Evolutionary conservation across 1,140 invertebrate genomes (phyloP).

Genomic region (Manduca sexta): DNA sequence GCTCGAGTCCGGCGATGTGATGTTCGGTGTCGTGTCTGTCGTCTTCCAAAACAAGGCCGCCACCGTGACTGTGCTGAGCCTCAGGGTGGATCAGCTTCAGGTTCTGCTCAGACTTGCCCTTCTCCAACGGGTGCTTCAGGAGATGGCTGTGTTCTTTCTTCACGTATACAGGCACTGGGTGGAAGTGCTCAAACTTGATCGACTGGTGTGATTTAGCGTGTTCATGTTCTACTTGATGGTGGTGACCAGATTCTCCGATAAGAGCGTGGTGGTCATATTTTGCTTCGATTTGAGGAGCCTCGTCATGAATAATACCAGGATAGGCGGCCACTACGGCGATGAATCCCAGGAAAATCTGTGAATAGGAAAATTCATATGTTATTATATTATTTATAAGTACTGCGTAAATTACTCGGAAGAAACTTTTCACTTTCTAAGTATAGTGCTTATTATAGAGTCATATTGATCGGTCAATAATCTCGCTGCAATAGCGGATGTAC

Average conservation of each 20-base stretch:
- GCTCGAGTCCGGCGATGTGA: constrained; percentile 48
- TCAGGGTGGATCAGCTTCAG: constrained; percentile 76
- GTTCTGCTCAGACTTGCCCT: constrained; percentile 75
- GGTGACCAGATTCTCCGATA: constrained; percentile 73
- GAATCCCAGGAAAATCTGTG: constrained; percentile 68
- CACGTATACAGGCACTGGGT: constrained; percentile 77
- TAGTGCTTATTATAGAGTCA: too few relatives aligned
- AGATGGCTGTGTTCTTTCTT: constrained; percentile 78
- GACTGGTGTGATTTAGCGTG: constrained; percentile 78
- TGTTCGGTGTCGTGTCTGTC: constrained; percentile 73
- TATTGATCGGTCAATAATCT: not conserved
- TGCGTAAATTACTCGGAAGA: too few relatives aligned
- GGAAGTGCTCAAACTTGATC: constrained; percentile 78
- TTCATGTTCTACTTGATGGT: constrained; percentile 75
- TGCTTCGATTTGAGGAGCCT: constrained; percentile 49
- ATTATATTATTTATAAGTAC: too few relatives aligned
- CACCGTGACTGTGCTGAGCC: constrained; percentile 73
- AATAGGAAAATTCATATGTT: constrained; percentile 15
- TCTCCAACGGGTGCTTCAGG: constrained; percentile 76
- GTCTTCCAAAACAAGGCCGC: constrained; percentile 74
- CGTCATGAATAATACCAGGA: constrained; percentile 65
- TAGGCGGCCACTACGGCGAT: constrained; percentile 60
- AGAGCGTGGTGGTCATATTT: constrained; percentile 57
- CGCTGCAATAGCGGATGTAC: constrained; percentile 15
- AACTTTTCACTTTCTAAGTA: too few relatives aligned